Evolutionary conservation across 2,888 invertebrate species (phyloP), one percentile per base, ranked within the genome.

Genomic region (Conistra vaccinii): DNA sequence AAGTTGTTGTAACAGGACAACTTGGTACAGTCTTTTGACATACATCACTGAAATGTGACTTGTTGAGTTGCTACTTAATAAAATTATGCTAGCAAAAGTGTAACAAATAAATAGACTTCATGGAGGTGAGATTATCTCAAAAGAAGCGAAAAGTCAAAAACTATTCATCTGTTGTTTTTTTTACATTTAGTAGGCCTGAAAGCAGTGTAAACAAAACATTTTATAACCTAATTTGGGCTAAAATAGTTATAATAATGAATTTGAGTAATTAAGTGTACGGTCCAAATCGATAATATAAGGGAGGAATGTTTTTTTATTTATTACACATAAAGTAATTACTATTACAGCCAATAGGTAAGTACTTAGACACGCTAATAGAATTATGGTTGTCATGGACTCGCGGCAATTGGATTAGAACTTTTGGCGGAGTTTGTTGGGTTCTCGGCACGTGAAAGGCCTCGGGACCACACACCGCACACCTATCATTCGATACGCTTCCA

Each of bases 391-490:
- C 90, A 91, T 89, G 88, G 91, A 87, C 89, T 89, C 76, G 79
- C 76, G 69, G 89, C 88, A 95, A 95, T 95, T 94, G 94, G 95
- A 94, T 95, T 94, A 92, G 80, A 90, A 92, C 87, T 94, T 94
- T 94, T 88, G 92, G 93, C 87, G 88, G 90, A 91, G 91, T 93
- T 94, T 88, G 91, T 91, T 91, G 92, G 94, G 87, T 92, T 94
- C 91, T 86, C 86, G 84, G 84, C 92, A 93, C 91, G 91, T 90
- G 90, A 89, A 84, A 80, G 87, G 85, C 78, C 82, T 85, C 76
- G 81, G 85, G 86, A 87, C 86, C 84, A 87, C 10, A 35, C 35
- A n/a, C n/a, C 35, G 5, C 87, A 88, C 87, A 89, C 79, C 80
- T 88, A 86, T 85, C 87, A 90, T 90, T 88, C 80, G 87, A 90